Conservation (phyloP, 1,140 invertebrate genomes). For the Trichonephila clavipes region DNA sequence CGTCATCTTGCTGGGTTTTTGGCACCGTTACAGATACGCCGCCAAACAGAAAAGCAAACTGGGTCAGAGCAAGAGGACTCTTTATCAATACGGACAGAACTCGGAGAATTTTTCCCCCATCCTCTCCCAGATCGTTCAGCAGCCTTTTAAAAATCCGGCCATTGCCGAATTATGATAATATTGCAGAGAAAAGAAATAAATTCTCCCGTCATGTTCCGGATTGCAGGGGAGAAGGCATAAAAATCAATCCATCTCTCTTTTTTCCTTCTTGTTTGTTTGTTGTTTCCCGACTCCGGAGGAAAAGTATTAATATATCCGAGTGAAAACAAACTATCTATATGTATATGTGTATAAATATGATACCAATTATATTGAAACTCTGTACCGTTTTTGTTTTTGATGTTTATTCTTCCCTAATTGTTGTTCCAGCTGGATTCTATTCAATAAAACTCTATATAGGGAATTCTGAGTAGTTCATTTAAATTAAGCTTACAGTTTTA, state of each 20-base stretch:
- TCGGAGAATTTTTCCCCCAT: slow-evolving; percentile 73
- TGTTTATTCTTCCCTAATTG: slow-evolving; percentile 29
- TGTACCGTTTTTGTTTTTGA: slow-evolving; percentile 34
- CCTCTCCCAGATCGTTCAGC: slow-evolving; percentile 70
- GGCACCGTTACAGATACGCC: slow-evolving; percentile 73
- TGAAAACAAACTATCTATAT: background rate
- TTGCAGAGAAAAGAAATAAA: slow-evolving; percentile 21
- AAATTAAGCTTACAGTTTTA: no score
- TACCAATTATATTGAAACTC: slow-evolving; percentile 30
- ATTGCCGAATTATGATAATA: slow-evolving; percentile 75
- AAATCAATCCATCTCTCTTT: background rate
- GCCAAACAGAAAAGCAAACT: slow-evolving; percentile 74
- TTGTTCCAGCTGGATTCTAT: slow-evolving; percentile 43
- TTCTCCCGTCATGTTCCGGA: slow-evolving; percentile 35
- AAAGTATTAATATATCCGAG: background rate
- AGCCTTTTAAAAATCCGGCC: slow-evolving; percentile 68
- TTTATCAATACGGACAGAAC: slow-evolving; percentile 75
- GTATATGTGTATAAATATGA: background rate
- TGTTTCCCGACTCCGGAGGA: background rate
- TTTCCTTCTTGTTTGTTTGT: slow-evolving; percentile 1
- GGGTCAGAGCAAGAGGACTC: slow-evolving; percentile 72
- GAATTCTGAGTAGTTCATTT: background rate
- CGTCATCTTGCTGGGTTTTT: slow-evolving; percentile 48
- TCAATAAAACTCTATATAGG: slow-evolving; percentile 39
- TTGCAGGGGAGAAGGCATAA: no score